Base-by-base conservation (phyloP, 2,113 vertebrate genomes). In the Ceyx margarethae region DNA sequence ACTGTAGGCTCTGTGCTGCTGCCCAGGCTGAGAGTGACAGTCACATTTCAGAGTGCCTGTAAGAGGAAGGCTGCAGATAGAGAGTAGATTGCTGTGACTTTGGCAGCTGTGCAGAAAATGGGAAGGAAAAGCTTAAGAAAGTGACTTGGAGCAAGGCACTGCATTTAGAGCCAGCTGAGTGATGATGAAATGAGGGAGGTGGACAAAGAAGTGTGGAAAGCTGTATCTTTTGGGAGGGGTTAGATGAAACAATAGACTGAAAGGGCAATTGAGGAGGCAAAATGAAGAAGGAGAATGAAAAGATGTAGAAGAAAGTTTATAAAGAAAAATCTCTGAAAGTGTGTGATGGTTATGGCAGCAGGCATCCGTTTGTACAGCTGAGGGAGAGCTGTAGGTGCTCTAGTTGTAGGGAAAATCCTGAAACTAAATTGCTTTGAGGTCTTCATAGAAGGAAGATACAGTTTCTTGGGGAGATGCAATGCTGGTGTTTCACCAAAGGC, bases 91-190 rank as follows among this genome's bases (percentile, higher is more conserved):
- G 60, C 71, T 85, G 51, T 66, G 91, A 80, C 87, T 95, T 95
- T 71, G 91, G 81, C 94, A 92, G 74, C 0, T 0, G 67, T 71
- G 86, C 94, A 92, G 87, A 92, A 95, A 92, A 89, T 28, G 60
- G 67, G 87, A 80, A 94, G 84, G 89, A 69, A 92, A 81, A 82
- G 78, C 71, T 73, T 68, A 54, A 82, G 92, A 89, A 85, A 82
- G 57, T 51, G 66, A 95, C 66, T 80, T 81, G 5, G 85, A 91
- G 78, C 75, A 58, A 66, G 31, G 45, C 75, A 67, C 62, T 69
- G 75, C 28, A 4, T 71, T 43, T 23, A 7, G 83, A 94, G 81
- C 77, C 78, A 56, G 54, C 1, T 2, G 71, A 76, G 42, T 25
- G 58, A 21, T 77, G 82, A 35, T 73, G 91, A 91, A 93, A 76